phyloP scores from a whole-genome alignment of 2,888 invertebrate genomes.

The Ectemnius lituratus region DNA sequence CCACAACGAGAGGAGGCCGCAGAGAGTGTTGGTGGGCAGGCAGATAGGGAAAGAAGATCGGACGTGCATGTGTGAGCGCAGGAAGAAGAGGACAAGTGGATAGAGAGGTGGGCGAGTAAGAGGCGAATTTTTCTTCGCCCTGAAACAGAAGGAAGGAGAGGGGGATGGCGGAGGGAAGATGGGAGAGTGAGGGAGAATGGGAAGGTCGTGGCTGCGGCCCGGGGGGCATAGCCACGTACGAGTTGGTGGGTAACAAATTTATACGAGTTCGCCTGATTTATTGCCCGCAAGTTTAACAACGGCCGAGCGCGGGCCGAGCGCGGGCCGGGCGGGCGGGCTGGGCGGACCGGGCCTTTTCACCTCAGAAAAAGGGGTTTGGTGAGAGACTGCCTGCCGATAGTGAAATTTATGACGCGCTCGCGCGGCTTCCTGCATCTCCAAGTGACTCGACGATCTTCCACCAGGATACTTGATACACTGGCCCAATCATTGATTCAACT shows the following conservation, averaged over 20 bases:
- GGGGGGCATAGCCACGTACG: constrained; percentile 63
- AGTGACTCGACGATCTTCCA: constrained; percentile 57
- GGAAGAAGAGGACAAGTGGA: no score
- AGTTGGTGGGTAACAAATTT: constrained; percentile 73
- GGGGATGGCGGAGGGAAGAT: constrained; percentile 28
- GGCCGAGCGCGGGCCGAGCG: constrained; percentile 41
- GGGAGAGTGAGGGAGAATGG: constrained; percentile 15
- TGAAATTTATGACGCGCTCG: constrained; percentile 71
- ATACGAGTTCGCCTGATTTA: constrained; percentile 74
- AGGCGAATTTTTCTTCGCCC: constrained; percentile 16
- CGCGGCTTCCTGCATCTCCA: constrained; percentile 64
- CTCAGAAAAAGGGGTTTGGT: constrained; percentile 56
- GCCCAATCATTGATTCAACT: constrained; percentile 52
- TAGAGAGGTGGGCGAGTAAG: background rate
- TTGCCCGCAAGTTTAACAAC: constrained; percentile 73
- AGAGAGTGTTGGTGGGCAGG: background rate
- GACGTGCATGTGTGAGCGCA: no score
- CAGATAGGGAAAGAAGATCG: background rate
- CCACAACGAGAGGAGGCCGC: no score
- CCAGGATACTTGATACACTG: constrained; percentile 50
- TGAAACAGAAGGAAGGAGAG: constrained; percentile 15
- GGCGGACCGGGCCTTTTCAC: constrained; percentile 50
- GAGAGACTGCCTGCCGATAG: constrained; percentile 65
- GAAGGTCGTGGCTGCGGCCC: background rate
- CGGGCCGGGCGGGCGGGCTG: no score